Evolutionary conservation across 1,140 invertebrate species (phyloP), one percentile per base, ranked within the genome.

Genomic region (Lepidurus arcticus): DNA sequence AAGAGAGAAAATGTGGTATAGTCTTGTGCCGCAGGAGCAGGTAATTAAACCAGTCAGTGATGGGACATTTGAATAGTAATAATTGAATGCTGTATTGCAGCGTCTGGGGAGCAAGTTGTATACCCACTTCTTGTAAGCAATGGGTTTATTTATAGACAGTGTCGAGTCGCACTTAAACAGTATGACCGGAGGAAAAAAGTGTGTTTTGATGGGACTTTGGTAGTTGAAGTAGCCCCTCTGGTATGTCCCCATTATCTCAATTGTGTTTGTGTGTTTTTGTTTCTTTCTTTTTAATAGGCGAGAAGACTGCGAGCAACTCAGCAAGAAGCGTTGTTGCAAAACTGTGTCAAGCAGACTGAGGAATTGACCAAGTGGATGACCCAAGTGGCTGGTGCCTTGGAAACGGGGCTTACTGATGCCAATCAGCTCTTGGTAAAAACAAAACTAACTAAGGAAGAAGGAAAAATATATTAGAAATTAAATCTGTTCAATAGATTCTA

Each of bases 261-360:
- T 65, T 9, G 13, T 65, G 53, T 21, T 21, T 53, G 45, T 34
- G 21, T 76, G 21, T 43, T 76, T 47, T 43, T 21, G 21, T 73
- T 44, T 73, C 4, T 44, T 11, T 26, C 26, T 10, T 75, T 7
- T 11, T 74, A 21, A 7, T 44, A 78, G 78, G 78, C 75, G 73
- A 42, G 78, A 43, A 73, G 73, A 13, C 16, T 75, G 43, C 78
- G 78, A 44, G 34, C 45, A 47, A 44, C 53, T 21, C 73, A 78
- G 13, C 78, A 78, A 42, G 78, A 78, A 42, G n/a, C 45, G 43
- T 45, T 73, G n/a, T 74, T 78, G 10, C 74, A 78, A 47, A 73
- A 47, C 73, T 78, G 78, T 73, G 73, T 75, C 26, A 42, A 78
- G 78, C 65, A 78, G 73, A 78, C 78, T 73, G 78, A 78, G 44